Base-by-base conservation (phyloP, 2,888 invertebrate species). In the Melanargia galathea region DNA sequence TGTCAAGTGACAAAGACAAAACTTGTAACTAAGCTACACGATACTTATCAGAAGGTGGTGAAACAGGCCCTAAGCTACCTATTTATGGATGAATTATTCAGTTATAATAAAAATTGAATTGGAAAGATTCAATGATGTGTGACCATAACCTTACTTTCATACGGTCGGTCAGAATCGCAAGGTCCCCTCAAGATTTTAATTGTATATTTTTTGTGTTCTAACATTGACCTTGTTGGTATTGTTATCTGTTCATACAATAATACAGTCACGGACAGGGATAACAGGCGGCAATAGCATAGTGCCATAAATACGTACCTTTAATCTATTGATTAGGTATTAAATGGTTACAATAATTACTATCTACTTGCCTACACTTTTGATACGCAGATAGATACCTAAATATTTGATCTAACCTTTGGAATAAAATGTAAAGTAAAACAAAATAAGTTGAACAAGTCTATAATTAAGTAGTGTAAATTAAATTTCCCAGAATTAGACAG, bases 231-330 rank as follows among this genome's bases (percentile, higher is more conserved):
- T 69, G 58, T 6, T 16, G 33, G 70, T 24, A 67, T 63, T 64
- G 61, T 58, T 62, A 64, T 65, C 62, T 64, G 52, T 33, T 54
- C 59, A 61, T 57, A 57, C 63, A 70, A 69, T 69, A 68, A 70
- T 64, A 58, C 63, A 70, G 69, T 70, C 69, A 72, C 63, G 71
- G 66, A 46, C 67, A 68, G 43, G 63, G 65, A 58, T 66, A 64
- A 61, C 65, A 46, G 62, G 18, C 20, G 40, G 16, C 30, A 64
- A 57, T 62, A 60, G 62, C 6, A 26, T 65, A 66, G 49, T 49
- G 51, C 16, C 33, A 51, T 60, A 52, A 65, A n/a, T n/a, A n/a
- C n/a, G n/a, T 65, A 65, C 54, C 57, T 35, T 43, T 65, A 62
- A 65, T 65, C 65, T 62, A 16, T 51, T 55, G 62, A 65, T 63